These are phyloP conservation scores for Neocloeon triangulifer DNA, from an alignment of 1,140 invertebrate species.

Conservation along the genomic window DNA sequence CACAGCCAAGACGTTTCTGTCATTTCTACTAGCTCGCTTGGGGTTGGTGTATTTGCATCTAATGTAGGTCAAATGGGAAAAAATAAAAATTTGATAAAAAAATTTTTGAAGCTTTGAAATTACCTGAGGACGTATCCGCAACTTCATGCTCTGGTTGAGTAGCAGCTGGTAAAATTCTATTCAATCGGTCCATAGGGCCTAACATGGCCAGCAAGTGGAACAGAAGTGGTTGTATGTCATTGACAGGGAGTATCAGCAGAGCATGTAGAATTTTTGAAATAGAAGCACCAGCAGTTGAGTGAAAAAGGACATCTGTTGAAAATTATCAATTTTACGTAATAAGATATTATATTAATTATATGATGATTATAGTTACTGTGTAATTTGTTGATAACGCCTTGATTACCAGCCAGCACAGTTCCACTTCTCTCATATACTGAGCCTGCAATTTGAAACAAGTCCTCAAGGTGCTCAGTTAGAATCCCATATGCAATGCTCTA, in stretches of 20 bases:
- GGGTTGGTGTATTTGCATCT: constrained; percentile 21
- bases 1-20: constrained; percentile 27
- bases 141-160: constrained; percentile 1
- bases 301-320: constrained; percentile 23
- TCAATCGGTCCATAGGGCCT: constrained; percentile 25
- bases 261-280: constrained; percentile 30
- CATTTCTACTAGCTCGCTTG: constrained; percentile 13
- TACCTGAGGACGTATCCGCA: constrained; percentile 6
- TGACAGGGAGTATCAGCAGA: constrained; percentile 25
- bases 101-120: neutral
- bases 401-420: too few relatives aligned
- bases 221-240: constrained; percentile 19
- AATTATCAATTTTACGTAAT: too few relatives aligned
- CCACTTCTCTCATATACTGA: too few relatives aligned
- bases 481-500: too few relatives aligned
- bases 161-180: constrained; percentile 22
- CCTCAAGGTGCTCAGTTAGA: too few relatives aligned
- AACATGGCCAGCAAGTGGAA: constrained; percentile 24
- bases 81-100: neutral
- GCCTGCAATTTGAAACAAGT: too few relatives aligned
- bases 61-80: constrained; percentile 6
- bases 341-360: too few relatives aligned
- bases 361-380: too few relatives aligned
- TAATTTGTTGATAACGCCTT: too few relatives aligned
- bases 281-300: constrained; percentile 28